A percentile compares a stretch with the other conserved stretches of the same genome.
Conservation (phyloP, 2,113 vertebrate genomes). For the Pimephales promelas region DNA sequence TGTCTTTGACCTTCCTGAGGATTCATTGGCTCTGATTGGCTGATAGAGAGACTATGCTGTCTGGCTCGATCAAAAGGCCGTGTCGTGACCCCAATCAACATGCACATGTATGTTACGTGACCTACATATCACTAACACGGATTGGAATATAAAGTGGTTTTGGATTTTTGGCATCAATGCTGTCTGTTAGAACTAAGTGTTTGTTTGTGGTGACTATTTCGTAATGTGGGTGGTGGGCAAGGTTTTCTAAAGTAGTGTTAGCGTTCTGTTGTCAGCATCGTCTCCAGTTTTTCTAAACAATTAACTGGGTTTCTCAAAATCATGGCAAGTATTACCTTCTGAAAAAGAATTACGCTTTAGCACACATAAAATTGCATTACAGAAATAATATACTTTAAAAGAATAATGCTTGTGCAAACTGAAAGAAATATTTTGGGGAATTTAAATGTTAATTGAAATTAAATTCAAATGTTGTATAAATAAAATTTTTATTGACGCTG, state of each 20-base stretch:
- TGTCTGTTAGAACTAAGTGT: not conserved
- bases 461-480: too few species aligned
- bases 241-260: too few species aligned
- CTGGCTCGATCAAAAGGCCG: conserved; percentile 15
- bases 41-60: conserved; percentile 23
- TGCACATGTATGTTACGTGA: conserved; percentile 37
- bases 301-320: not conserved
- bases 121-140: conserved; percentile 12
- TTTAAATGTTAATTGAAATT: not conserved
- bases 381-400: not conserved
- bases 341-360: not conserved
- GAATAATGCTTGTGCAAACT: not conserved
- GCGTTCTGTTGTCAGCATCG: not conserved
- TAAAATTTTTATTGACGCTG: not conserved
- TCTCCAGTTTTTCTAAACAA: not conserved
- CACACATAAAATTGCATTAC: not conserved
- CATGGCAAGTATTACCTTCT: not conserved
- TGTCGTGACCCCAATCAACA: conserved; percentile 31
- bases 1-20: conserved; percentile 42
- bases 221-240: too few species aligned
- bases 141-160: not conserved
- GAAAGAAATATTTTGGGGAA: not conserved
- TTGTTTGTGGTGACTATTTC: not conserved
- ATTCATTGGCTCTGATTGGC: conserved; percentile 46
- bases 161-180: too few species aligned